Evolutionary conservation across 2,797 vertebrate species (phyloP), one percentile per base, ranked within the genome.

Genomic region (Sardinella longiceps): DNA sequence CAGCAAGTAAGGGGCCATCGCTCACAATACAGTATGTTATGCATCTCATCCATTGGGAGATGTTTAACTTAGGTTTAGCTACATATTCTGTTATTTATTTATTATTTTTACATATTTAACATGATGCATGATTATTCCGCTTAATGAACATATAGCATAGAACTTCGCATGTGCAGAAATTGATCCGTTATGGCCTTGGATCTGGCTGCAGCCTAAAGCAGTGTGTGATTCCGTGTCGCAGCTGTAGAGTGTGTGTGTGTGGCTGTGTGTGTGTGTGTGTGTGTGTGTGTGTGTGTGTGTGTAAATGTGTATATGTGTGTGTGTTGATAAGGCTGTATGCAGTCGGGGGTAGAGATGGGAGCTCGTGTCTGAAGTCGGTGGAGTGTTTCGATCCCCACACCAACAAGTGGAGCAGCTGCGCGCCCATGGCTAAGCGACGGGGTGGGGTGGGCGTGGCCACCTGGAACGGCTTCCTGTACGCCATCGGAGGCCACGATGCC

Each of bases 371-470:
- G 88, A 98, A 97, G 70, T 99, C 98, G 46, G 98, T 99, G 82
- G 98, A 99, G 93, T 98, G 97, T 94, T 99, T 99, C 86, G 97
- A 99, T 93, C 98, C 98, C 84, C 98, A 99, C 93, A 99, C 94
- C 83, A 99, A 93, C 90, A 99, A 99, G 90, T 99, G 98, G 98
- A 98, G 92, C 5, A 92, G 93, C 50, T 99, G 98, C 90, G 96
- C 97, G 80, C 98, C 97, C 11, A 99, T 99, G 98, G 97, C 97
- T 2, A 99, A 99, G 92, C 95, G 98, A 88, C 96, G 98, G 87
- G 98, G 98, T 0, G 98, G 98, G 0, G 98, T 99, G 33, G 98
- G 98, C 3, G 98, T 99, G 82, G 97, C 98, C 28, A 99, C 97
- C 0, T 99, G 98, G 98, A 98, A 99, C 0, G 97, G 98, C 18